Percentiles rank a stretch among this genome's conserved stretches.
Conservation (phyloP, 2,113 vertebrate species). For the Oxyruncus cristatus region DNA sequence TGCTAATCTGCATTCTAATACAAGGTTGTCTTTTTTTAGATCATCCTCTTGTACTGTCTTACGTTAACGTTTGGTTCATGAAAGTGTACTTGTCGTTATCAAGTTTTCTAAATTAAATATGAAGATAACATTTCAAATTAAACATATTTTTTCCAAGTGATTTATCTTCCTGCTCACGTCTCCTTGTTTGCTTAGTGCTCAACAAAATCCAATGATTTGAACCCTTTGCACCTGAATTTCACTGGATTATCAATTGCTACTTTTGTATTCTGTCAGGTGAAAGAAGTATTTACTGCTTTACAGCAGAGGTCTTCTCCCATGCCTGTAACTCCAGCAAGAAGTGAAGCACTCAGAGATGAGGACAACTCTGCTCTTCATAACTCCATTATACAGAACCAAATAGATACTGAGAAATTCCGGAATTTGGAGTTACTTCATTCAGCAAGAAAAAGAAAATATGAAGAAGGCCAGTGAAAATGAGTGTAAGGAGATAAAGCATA, state of each 20-base stretch:
- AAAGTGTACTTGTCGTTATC: neutral
- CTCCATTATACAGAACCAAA: conserved; percentile 33
- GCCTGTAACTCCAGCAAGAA: neutral
- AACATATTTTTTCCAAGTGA: fast-evolving
- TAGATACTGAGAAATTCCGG: conserved; percentile 59
- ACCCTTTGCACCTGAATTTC: neutral
- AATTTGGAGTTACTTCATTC: conserved; percentile 51
- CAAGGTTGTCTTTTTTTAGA: neutral
- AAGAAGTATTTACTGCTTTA: conserved; percentile 14
- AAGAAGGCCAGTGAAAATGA: conserved; percentile 33
- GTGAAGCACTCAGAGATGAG: neutral
- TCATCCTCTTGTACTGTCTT: neutral
- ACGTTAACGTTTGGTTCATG: neutral
- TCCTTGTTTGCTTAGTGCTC: neutral
- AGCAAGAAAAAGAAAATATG: conserved; percentile 71
- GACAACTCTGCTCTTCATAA: neutral
- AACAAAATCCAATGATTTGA: neutral
- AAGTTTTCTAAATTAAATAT: neutral
- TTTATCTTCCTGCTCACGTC: neutral
- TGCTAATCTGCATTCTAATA: neutral
- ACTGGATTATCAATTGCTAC: neutral
- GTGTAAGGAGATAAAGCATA: neutral
- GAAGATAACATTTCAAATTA: neutral
- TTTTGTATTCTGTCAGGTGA: conserved; percentile 46
- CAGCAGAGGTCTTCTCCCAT: neutral